Evolutionary conservation across 2,888 invertebrate species (phyloP).

Genomic region (Agriopis aurantiaria): DNA sequence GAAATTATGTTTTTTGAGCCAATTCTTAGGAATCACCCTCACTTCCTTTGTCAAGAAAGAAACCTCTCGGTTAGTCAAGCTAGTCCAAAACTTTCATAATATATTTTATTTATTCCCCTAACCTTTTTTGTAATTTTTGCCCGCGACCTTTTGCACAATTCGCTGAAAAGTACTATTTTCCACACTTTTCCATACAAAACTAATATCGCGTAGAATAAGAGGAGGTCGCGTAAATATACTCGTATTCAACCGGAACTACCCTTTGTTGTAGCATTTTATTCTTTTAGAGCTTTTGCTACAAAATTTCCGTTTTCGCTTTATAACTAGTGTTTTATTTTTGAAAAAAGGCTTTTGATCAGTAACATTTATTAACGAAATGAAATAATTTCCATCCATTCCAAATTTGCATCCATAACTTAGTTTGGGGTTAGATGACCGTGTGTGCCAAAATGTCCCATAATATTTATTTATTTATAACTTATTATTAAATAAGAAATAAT

Average conservation of each 20-base stretch:
- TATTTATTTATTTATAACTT: no score
- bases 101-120: not conserved
- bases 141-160: not conserved
- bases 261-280: conserved; percentile 25
- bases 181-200: conserved; percentile 19
- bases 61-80: not conserved
- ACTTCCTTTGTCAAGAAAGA: not conserved
- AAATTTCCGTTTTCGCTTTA: conserved; percentile 16
- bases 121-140: conserved; percentile 6
- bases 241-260: conserved; percentile 27
- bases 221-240: conserved; percentile 24
- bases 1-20: no score
- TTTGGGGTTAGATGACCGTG: no score
- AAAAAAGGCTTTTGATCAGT: not conserved
- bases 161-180: conserved; percentile 19
- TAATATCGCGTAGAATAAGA: conserved; percentile 28
- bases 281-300: conserved; percentile 19
- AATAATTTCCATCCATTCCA: no score
- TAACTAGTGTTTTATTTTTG: not conserved
- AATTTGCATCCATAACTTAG: no score
- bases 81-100: conserved; percentile 2
- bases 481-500: no score
- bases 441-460: no score
- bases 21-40: no score
- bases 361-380: no score